Conservation (phyloP, 2,113 vertebrate genomes). For the Pampusana beccarii region DNA sequence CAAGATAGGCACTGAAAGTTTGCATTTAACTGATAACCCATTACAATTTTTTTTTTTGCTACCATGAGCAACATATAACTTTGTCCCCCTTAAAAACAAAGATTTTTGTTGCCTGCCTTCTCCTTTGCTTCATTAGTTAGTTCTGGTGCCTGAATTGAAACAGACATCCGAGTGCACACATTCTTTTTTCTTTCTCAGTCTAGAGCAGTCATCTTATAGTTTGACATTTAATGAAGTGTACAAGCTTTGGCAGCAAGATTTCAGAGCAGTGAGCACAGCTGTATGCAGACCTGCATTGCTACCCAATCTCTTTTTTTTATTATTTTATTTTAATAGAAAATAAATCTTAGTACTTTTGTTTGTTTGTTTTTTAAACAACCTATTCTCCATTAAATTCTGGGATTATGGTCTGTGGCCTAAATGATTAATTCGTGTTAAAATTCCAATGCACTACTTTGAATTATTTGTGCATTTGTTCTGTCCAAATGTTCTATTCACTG, state of each 20-base stretch:
- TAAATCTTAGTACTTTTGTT: not conserved
- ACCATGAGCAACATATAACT: not conserved
- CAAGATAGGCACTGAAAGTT: not conserved
- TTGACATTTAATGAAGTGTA: not conserved
- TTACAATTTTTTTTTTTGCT: not conserved
- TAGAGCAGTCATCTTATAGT: not conserved
- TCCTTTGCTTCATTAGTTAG: not conserved
- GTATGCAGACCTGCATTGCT: not conserved
- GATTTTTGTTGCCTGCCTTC: not conserved
- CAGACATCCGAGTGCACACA: accelerated
- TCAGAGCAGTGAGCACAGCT: not conserved
- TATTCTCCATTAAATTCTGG: not conserved
- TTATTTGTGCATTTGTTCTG: not conserved
- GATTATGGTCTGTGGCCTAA: not conserved
- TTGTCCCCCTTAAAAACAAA: not conserved
- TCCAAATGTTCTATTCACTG: not conserved
- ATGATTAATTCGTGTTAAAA: not conserved
- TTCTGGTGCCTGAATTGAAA: not conserved
- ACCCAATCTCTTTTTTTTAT: not conserved
- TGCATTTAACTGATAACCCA: not conserved
- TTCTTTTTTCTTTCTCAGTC: not conserved
- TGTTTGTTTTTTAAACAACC: not conserved
- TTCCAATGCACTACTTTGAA: not conserved
- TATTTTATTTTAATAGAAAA: not conserved
- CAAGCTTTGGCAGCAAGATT: not conserved